phyloP scores from a whole-genome alignment of 64 coral and sea anemone genomes.

The Porites lutea region DNA sequence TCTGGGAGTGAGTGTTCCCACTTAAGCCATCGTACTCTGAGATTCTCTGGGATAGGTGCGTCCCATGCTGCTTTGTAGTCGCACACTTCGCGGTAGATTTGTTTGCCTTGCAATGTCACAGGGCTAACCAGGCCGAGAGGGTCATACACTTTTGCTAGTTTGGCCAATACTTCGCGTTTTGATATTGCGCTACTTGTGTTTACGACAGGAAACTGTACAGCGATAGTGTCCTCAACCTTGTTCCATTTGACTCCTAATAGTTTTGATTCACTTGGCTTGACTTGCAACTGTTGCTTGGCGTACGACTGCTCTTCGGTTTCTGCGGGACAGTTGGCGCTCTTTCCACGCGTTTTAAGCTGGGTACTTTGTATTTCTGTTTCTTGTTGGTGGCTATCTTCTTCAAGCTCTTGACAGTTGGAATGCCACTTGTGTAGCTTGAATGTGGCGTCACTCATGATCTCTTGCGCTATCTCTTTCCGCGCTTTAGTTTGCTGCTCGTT shows the following conservation, averaged over 20 bases:
- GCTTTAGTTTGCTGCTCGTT: conserved; percentile 18
- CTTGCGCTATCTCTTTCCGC: conserved; percentile 29
- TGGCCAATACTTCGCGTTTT: conserved; percentile 18
- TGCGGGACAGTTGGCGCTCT: no score
- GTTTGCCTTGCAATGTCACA: neutral
- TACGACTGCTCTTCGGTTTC: conserved; percentile 28
- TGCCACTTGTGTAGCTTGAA: neutral
- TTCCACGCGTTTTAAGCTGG: no score
- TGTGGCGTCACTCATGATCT: no score
- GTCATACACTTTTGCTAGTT: conserved; percentile 41
- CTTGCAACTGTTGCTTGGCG: conserved; percentile 53
- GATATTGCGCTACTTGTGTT: neutral
- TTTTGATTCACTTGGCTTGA: conserved; percentile 45
- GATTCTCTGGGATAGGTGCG: no score
- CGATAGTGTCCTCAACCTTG: conserved; percentile 36
- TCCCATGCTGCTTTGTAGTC: no score
- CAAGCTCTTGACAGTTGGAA: no score
- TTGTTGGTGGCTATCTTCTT: neutral
- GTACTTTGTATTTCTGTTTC: no score
- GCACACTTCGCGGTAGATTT: no score
- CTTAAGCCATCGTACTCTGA: no score
- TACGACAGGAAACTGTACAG: conserved; percentile 52
- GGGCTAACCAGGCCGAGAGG: conserved; percentile 31
- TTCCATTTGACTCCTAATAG: conserved; percentile 49
- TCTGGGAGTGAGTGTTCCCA: no score